Base-by-base conservation (phyloP, 2,797 vertebrate species). In the Bucorvus abyssinicus region DNA sequence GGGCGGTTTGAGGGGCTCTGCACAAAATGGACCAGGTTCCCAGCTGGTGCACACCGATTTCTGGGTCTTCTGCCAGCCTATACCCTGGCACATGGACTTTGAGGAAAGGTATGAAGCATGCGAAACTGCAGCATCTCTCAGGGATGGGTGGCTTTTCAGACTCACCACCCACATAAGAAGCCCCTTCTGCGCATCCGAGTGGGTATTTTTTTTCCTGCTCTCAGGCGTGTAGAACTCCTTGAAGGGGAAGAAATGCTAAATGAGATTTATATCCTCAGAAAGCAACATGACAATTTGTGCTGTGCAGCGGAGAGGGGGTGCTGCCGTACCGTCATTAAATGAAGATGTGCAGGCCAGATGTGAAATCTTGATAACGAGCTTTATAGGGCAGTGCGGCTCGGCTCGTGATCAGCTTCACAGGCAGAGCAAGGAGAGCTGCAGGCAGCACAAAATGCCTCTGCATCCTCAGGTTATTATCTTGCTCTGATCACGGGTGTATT, bases 301-400 rank as follows among this genome's bases (percentile, higher is more conserved):
- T 92, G 84, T 86, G 89, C 87, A 70, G 84, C 15, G 44, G 65
- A 94, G 91, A 95, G 87, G 56, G 77, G 86, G 38, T 91, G 89
- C 90, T 97, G 89, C 95, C 61, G n/a, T 95, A 92, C 90, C 87
- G 88, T 94, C 95, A 87, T 95, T 96, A 96, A 95, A 97, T 96
- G 94, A 92, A 86, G 97, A 93, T 92, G 93, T 70, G 32, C 60
- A 24, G 87, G 81, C 92, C 97, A 96, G 97, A 96, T 97, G 96
- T 91, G 95, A 74, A 69, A 63, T 78, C 75, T 90, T 45, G 93
- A 96, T 97, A 95, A 93, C 3, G 27, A 94, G 78, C 83, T 94
- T 95, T 93, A 93, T 56, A 89, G 88, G 60, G 42, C 77, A 87
- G 1, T 0, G 1, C 23, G 5, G 79, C 92, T 96, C 1, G 0